Evolutionary conservation across 2,113 vertebrate genomes (phyloP).

Genomic region (Silurus glanis): DNA sequence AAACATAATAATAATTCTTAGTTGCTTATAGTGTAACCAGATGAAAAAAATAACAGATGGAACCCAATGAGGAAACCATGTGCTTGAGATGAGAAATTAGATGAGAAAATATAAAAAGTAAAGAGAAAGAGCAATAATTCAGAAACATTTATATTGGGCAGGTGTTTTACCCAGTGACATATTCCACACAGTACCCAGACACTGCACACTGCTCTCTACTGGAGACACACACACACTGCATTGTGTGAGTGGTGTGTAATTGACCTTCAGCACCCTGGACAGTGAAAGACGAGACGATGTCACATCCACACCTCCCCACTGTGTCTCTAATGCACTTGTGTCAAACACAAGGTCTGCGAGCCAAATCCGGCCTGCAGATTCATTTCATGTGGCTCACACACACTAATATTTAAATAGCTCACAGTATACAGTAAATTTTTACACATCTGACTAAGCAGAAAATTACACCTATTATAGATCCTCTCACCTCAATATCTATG

Average conservation of each 20-base stretch:
- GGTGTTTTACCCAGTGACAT: constrained; percentile 49
- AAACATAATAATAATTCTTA: too few species aligned
- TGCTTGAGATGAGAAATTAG: not conserved
- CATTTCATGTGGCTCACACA: not conserved
- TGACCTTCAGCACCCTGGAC: constrained; percentile 53
- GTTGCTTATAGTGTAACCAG: too few species aligned
- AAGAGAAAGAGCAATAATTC: not conserved
- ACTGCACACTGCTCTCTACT: constrained; percentile 39
- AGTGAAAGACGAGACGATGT: constrained; percentile 17
- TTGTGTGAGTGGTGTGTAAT: not conserved
- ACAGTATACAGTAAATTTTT: not conserved
- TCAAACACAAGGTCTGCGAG: not conserved
- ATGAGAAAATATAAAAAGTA: not conserved
- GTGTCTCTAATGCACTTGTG: not conserved
- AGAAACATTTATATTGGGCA: constrained; percentile 6
- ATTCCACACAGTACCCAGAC: constrained; percentile 46
- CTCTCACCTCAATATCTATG: not conserved
- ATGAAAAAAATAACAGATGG: too few species aligned
- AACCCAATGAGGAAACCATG: not conserved
- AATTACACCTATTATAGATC: not conserved
- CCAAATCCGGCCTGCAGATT: not conserved
- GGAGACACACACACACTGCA: constrained; percentile 8
- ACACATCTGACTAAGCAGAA: not conserved
- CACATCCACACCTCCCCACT: not conserved
- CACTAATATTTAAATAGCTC: not conserved